Base-by-base conservation (phyloP, 2,113 vertebrate genomes). In the Lagopus muta region DNA sequence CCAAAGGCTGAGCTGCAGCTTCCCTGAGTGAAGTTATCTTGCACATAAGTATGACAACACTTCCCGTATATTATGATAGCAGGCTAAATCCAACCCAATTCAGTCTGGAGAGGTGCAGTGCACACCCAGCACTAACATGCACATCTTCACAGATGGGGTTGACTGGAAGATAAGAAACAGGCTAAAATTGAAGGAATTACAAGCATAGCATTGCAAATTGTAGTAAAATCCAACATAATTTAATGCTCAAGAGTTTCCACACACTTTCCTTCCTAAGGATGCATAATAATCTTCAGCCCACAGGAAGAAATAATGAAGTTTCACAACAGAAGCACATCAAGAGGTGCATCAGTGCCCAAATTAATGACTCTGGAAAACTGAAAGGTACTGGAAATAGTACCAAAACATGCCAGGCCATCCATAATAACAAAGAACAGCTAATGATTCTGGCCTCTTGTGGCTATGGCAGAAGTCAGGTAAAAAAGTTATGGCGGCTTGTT, bases 401-500 rank as follows among this genome's bases (percentile, higher is more conserved):
- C 61, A 89, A 94, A 94, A 81, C 27, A 11, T 80, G 91, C 8
- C 62, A 89, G 91, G 82, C 90, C 84, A 88, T 25, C 45, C 28
- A 55, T 91, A 93, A 94, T 90, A 85, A 91, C 89, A 95, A 76
- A 66, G 15, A 95, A 62, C 24, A 61, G 48, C 18, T 92, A 82
- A 93, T 69, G 66, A 87, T 58, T 90, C 4, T 4, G 38, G 55
- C 13, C 81, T 93, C 88, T 69, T 58, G 66, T 62, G 74, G 38
- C 34, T 42, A 73, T 34, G 28, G 62, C 60, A 95, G 71, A 90
- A 81, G 16, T 94, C 45, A 79, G 64, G 84, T 92, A 92, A 82
- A 65, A 82, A 90, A 58, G 74, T 45, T 80, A 58, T 24, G 75
- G 58, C 0, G 1, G 12, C 18, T 79, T 93, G 78, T 70, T 94